Conservation (phyloP, 2,888 invertebrate species). For the Glaucopsyche alexis region DNA sequence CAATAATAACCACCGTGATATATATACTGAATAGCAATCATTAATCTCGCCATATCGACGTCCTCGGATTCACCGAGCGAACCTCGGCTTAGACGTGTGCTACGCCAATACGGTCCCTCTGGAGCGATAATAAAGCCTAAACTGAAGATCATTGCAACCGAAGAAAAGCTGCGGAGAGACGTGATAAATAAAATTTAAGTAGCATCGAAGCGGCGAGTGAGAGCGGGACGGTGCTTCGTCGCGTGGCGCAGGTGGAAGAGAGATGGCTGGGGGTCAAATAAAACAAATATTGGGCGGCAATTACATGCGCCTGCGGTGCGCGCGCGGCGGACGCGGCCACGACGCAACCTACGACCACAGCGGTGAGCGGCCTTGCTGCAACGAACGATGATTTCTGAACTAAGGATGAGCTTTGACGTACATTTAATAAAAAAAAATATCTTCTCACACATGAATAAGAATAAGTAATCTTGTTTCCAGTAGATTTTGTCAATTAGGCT, state of each 20-base stretch:
- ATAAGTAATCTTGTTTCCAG: too few species aligned
- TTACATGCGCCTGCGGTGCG: conserved; percentile 64
- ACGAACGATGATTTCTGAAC: conserved; percentile 42
- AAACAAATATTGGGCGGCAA: conserved; percentile 69
- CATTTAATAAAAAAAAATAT: too few species aligned
- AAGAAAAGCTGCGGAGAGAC: conserved; percentile 47
- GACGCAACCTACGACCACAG: conserved; percentile 31
- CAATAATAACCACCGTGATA: conserved; percentile 56
- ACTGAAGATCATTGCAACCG: conserved; percentile 42
- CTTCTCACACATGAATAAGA: too few species aligned
- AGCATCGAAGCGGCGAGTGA: conserved; percentile 49
- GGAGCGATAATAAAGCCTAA: conserved; percentile 31
- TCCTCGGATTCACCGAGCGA: conserved; percentile 34
- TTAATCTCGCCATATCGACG: conserved; percentile 51
- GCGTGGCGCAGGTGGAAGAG: conserved; percentile 33
- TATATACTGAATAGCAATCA: conserved; percentile 58
- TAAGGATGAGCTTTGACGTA: too few species aligned
- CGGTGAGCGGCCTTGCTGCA: conserved; percentile 48
- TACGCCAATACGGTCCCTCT: conserved; percentile 32
- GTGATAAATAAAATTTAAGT: conserved; percentile 65
- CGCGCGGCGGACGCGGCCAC: conserved; percentile 52
- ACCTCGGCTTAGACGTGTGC: conserved; percentile 30
- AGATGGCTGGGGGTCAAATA: conserved; percentile 50
- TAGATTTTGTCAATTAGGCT: too few species aligned
- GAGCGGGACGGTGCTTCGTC: conserved; percentile 37